phyloP scores from a whole-genome alignment of 2,113 vertebrate species.

The Anguilla rostrata region DNA sequence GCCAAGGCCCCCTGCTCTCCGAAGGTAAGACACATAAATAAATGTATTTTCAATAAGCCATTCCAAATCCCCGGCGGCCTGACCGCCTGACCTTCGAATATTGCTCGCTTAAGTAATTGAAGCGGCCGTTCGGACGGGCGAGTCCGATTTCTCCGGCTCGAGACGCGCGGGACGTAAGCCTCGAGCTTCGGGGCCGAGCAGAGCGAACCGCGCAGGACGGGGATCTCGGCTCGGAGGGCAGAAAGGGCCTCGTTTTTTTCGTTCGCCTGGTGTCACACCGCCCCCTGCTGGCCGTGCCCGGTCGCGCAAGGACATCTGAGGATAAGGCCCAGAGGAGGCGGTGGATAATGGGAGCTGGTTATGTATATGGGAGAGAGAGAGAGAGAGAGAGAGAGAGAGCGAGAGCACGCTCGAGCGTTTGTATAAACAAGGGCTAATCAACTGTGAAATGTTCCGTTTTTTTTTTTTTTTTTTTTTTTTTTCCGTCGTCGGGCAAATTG shows the following conservation, averaged over 20 bases:
- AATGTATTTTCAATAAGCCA: not conserved
- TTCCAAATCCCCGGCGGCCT: not conserved
- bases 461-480: slow-evolving; percentile 56
- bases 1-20: slow-evolving; percentile 45
- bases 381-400: slow-evolving; percentile 34
- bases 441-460: slow-evolving; percentile 62
- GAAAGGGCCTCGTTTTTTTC: not conserved
- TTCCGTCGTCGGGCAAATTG: slow-evolving; percentile 40
- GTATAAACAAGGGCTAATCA: slow-evolving; percentile 58
- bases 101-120: slow-evolving; percentile 10
- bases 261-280: slow-evolving; percentile 35
- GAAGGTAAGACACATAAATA: slow-evolving; percentile 16
- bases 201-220: not conserved
- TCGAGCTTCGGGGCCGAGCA: not conserved
- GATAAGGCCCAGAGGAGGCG: slow-evolving; percentile 23
- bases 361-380: slow-evolving; percentile 10
- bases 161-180: not conserved
- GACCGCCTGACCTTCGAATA: not conserved
- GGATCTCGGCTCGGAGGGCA: not conserved
- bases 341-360: slow-evolving; percentile 33
- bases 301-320: slow-evolving; percentile 11
- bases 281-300: slow-evolving; percentile 44
- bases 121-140: not conserved
- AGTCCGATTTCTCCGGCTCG: not conserved
- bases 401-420: slow-evolving; percentile 51